These are phyloP conservation scores for Sycophila sp. DNA, from an alignment of 1,140 invertebrate species.

Conservation along the genomic window DNA sequence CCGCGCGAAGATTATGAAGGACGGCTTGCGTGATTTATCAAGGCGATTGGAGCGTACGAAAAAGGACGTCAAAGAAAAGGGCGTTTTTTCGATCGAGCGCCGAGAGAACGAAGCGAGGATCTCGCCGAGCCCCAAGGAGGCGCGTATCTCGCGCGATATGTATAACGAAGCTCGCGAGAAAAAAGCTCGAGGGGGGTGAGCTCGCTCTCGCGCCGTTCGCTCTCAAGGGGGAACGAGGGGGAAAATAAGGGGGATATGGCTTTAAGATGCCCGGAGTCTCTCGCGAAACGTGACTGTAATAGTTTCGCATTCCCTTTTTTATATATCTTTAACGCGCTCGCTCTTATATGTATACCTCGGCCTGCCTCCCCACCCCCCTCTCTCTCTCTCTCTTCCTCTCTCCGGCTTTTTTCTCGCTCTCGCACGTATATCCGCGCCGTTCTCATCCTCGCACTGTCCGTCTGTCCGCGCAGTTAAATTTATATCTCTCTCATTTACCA, in stretches of 20 bases:
- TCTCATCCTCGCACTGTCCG: slow-evolving; percentile 28
- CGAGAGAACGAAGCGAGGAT: too few species aligned
- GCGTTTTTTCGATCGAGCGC: too few species aligned
- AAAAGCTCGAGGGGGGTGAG: too few species aligned
- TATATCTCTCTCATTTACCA: slow-evolving; percentile 36
- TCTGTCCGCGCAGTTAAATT: slow-evolving; percentile 37
- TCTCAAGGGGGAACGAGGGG: too few species aligned
- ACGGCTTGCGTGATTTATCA: slow-evolving; percentile 18
- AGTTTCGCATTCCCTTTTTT: slow-evolving; percentile 38
- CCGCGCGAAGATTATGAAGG: too few species aligned
- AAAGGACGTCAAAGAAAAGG: too few species aligned
- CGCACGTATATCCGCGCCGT: slow-evolving; percentile 3
- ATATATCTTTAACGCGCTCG: slow-evolving; percentile 33
- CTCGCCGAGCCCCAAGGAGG: too few species aligned
- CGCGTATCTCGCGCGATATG: too few species aligned
- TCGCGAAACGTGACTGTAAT: slow-evolving; percentile 36
- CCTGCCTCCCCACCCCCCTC: slow-evolving; percentile 24
- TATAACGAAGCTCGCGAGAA: too few species aligned
- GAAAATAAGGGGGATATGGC: slow-evolving; percentile 8
- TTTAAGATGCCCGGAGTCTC: slow-evolving; percentile 9
- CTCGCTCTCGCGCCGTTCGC: too few species aligned
- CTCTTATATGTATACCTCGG: too few species aligned
- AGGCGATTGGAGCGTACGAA: too few species aligned
- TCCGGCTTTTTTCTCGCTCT: neutral
- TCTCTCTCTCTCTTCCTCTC: slow-evolving; percentile 3